Evolutionary conservation across 1,140 invertebrate genomes (phyloP).

Genomic region (Ladona fulva): DNA sequence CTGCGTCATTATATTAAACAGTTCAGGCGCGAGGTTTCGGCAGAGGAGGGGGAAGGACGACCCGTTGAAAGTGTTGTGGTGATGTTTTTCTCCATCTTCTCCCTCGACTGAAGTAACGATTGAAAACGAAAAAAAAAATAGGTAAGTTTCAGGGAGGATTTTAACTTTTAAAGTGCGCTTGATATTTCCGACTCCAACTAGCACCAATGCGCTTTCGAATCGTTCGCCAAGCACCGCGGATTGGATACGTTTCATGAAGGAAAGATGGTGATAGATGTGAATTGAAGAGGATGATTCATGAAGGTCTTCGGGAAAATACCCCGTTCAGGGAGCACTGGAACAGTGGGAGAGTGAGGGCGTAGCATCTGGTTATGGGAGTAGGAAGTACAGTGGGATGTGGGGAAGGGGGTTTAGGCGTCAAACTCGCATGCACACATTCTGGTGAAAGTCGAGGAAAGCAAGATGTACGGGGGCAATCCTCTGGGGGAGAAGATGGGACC

Average conservation of each 20-base stretch:
- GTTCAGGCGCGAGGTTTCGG: background rate
- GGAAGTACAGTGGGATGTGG: background rate
- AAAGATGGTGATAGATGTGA: no score
- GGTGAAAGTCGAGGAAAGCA: background rate
- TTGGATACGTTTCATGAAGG: background rate
- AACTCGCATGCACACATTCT: background rate
- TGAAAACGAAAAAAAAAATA: no score
- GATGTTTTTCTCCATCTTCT: background rate
- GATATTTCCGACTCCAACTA: no score
- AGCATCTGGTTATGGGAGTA: background rate
- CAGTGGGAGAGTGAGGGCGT: background rate
- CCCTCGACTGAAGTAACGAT: no score
- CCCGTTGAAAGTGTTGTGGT: background rate
- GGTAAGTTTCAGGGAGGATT: no score
- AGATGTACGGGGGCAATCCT: background rate
- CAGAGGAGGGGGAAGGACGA: background rate
- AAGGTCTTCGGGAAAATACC: background rate
- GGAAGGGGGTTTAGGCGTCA: background rate
- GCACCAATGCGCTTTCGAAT: no score
- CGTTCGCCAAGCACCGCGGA: no score
- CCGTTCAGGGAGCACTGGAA: background rate
- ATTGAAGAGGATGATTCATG: background rate
- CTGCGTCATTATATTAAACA: background rate
- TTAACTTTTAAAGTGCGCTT: no score
- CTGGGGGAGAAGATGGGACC: background rate